phyloP scores from a whole-genome alignment of 2,797 vertebrate genomes.

The Sphaeramia orbicularis region DNA sequence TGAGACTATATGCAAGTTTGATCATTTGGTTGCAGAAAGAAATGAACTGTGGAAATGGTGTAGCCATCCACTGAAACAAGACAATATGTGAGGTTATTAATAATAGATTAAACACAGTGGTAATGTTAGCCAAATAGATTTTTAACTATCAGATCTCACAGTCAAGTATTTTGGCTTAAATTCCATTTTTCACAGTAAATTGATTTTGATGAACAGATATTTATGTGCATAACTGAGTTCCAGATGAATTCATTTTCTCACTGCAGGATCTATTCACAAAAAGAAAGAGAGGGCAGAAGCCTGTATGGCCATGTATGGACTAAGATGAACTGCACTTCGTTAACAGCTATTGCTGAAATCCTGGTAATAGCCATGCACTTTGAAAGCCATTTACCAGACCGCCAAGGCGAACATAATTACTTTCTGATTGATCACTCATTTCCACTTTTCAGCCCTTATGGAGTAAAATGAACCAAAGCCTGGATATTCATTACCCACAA shows the following conservation, averaged over 20 bases:
- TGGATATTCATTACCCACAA: slow-evolving; percentile 38
- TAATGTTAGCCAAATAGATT: slow-evolving; percentile 58
- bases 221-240: slow-evolving; percentile 45
- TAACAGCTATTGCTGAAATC: slow-evolving; percentile 43
- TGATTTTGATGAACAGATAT: slow-evolving; percentile 56
- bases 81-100: slow-evolving; percentile 59
- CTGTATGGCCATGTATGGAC: slow-evolving; percentile 6
- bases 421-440: slow-evolving; percentile 66
- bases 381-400: slow-evolving; percentile 53
- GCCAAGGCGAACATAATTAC: slow-evolving; percentile 59
- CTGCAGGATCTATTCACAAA: slow-evolving; percentile 18
- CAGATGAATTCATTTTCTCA: slow-evolving; percentile 33
- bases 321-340: slow-evolving; percentile 38
- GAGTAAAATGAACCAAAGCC: slow-evolving; percentile 43
- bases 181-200: slow-evolving; percentile 53
- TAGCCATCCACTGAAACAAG: slow-evolving; percentile 48
- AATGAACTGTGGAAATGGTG: slow-evolving; percentile 48
- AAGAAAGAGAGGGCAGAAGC: slow-evolving; percentile 7
- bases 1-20: slow-evolving; percentile 42
- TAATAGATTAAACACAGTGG: slow-evolving; percentile 54
- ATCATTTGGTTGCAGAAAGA: slow-evolving; percentile 32
- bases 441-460: slow-evolving; percentile 30
- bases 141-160: slow-evolving; percentile 58
- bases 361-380: slow-evolving; percentile 53
- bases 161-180: slow-evolving; percentile 17